A percentile compares a stretch with the other conserved stretches of the same genome.
These are phyloP conservation scores for Periophthalmus magnuspinnatus DNA, from an alignment of 2,797 vertebrate species.

Conservation along the genomic window DNA sequence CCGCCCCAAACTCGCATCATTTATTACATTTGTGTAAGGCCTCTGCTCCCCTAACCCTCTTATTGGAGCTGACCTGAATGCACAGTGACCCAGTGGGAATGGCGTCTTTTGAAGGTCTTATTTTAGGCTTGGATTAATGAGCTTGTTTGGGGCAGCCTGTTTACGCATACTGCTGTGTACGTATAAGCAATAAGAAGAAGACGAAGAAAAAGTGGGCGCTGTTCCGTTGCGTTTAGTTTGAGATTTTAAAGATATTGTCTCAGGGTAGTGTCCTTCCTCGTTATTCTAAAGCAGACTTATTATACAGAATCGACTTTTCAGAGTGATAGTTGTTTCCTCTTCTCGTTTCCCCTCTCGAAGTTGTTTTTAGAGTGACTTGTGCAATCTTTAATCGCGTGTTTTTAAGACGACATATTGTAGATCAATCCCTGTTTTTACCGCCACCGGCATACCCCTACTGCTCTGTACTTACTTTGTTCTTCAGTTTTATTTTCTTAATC, in stretches of 20 bases:
- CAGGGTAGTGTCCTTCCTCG: no score
- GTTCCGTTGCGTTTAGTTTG: background rate
- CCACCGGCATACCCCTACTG: no score
- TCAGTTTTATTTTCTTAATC: no score
- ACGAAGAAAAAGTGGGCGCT: conserved; percentile 16
- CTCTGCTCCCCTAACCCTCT: background rate
- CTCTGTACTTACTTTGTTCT: no score
- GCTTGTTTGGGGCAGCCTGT: conserved; percentile 1
- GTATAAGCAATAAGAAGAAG: conserved; percentile 53
- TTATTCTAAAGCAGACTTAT: no score
- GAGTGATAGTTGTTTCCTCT: no score
- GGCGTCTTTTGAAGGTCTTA: conserved; percentile 9
- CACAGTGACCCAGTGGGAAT: conserved; percentile 10
- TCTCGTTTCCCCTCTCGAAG: no score
- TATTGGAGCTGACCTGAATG: conserved; percentile 3
- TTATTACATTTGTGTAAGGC: conserved; percentile 21
- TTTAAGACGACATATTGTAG: no score
- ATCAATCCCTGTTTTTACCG: no score
- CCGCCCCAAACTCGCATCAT: conserved; percentile 24
- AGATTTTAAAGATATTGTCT: background rate
- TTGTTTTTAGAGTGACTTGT: no score
- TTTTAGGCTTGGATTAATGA: conserved; percentile 6
- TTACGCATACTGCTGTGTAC: conserved; percentile 12
- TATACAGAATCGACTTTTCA: no score
- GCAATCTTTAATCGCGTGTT: no score